Conservation (phyloP, 1,140 invertebrate genomes). For the Apis laboriosa region DNA sequence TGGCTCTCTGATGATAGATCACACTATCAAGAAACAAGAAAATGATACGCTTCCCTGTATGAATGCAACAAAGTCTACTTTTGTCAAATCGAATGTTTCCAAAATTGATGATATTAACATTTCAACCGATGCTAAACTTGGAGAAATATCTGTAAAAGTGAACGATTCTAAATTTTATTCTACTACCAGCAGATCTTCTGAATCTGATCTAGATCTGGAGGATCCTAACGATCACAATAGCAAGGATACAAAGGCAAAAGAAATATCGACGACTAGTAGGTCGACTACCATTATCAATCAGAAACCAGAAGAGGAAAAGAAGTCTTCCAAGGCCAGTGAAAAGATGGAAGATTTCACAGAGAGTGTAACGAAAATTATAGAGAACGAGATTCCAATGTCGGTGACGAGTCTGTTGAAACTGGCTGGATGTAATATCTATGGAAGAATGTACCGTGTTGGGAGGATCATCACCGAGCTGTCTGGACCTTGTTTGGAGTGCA, state of each 20-base stretch:
- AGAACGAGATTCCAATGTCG: slow-evolving; percentile 57
- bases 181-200: slow-evolving; percentile 39
- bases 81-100: neutral
- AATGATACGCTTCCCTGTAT: neutral
- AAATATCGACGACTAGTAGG: neutral
- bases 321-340: slow-evolving; percentile 48
- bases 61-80: neutral
- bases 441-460: slow-evolving; percentile 92
- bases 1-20: neutral
- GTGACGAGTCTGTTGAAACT: slow-evolving; percentile 86
- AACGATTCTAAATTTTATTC: slow-evolving; percentile 7
- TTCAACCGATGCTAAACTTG: neutral
- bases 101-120: neutral
- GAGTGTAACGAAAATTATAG: slow-evolving; percentile 57
- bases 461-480: slow-evolving; percentile 92
- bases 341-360: slow-evolving; percentile 49
- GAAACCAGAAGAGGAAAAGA: neutral
- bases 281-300: neutral
- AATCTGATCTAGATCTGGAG: slow-evolving; percentile 70
- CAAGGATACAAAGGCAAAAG: slow-evolving; percentile 2
- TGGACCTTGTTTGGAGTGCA: slow-evolving; percentile 90
- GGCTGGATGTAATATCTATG: slow-evolving; percentile 95
- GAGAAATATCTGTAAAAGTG: slow-evolving; percentile 11
- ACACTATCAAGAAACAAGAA: slow-evolving; percentile 6
- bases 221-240: slow-evolving; percentile 62